Evolutionary conservation across 2,888 invertebrate species (phyloP).

Genomic region (Rhaphigaster nebulosa): DNA sequence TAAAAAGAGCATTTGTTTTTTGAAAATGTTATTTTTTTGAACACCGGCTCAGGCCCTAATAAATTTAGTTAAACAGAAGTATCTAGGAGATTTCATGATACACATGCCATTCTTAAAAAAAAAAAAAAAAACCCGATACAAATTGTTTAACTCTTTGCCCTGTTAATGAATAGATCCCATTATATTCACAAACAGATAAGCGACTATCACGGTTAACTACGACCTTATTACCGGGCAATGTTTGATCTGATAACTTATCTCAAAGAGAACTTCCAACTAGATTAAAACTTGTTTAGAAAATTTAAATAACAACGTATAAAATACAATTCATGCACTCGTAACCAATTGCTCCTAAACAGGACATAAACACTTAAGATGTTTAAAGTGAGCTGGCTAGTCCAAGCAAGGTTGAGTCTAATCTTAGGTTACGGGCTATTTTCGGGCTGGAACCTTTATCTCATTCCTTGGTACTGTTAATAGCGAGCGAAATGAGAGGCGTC

Average conservation of each 20-base stretch:
- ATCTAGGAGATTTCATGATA: not conserved
- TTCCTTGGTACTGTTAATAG: not conserved
- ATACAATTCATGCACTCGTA: not conserved
- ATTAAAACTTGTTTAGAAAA: not conserved
- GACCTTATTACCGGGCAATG: constrained; percentile 12
- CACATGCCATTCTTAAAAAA: not conserved
- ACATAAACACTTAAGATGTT: not conserved
- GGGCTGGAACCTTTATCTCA: not conserved
- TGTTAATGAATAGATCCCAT: not conserved
- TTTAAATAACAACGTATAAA: not conserved
- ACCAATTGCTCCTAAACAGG: not conserved
- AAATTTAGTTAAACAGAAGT: not conserved
- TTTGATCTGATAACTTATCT: not conserved
- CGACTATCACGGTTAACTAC: not conserved
- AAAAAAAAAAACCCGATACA: not conserved
- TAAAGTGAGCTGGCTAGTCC: not conserved
- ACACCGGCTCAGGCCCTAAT: too few species aligned
- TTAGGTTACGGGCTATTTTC: not conserved
- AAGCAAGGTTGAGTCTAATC: not conserved
- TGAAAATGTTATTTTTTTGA: too few species aligned
- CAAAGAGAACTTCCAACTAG: not conserved
- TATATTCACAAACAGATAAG: not conserved
- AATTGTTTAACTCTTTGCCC: not conserved
- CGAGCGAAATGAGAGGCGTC: not conserved
- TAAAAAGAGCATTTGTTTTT: too few species aligned